Percentiles rank a stretch among this genome's conserved stretches.
These are phyloP conservation scores for Cerceris ruficornis DNA, from an alignment of 2,888 invertebrate genomes.

Conservation along the genomic window DNA sequence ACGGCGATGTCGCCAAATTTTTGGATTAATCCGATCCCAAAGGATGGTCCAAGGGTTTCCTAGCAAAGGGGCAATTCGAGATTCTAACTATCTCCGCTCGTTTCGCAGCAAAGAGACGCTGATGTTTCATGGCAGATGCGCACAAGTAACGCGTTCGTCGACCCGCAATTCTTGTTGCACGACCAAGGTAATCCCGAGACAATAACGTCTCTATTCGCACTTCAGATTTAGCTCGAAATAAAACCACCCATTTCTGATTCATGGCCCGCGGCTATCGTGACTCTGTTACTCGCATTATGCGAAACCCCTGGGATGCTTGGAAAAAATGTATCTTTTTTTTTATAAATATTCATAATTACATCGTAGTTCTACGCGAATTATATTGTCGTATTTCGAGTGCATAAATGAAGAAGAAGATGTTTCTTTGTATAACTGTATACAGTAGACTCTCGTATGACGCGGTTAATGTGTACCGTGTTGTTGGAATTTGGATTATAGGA, in stretches of 20 bases:
- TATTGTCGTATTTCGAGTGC: too few species aligned
- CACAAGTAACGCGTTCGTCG: conserved; percentile 27
- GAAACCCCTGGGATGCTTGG: too few species aligned
- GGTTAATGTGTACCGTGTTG: too few species aligned
- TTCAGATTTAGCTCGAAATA: not conserved
- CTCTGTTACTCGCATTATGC: too few species aligned
- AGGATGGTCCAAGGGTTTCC: not conserved
- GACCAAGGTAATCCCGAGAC: conserved; percentile 38
- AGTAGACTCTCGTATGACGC: too few species aligned
- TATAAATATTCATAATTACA: too few species aligned
- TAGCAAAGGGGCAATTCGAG: not conserved
- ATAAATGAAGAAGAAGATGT: too few species aligned
- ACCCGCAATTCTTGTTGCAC: conserved; percentile 42
- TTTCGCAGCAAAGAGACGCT: conserved; percentile 27
- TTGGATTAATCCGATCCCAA: not conserved
- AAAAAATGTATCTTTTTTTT: too few species aligned
- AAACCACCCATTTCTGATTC: not conserved
- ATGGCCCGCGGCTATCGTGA: not conserved
- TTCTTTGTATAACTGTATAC: too few species aligned
- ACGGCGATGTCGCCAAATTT: not conserved
- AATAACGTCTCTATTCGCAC: conserved; percentile 22
- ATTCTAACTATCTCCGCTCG: conserved; percentile 9
- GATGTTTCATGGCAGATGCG: conserved; percentile 31
- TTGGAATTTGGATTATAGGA: too few species aligned
- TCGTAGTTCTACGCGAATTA: too few species aligned